Base-by-base conservation (phyloP, 2,888 invertebrate genomes). In the Abrostola tripartita region DNA sequence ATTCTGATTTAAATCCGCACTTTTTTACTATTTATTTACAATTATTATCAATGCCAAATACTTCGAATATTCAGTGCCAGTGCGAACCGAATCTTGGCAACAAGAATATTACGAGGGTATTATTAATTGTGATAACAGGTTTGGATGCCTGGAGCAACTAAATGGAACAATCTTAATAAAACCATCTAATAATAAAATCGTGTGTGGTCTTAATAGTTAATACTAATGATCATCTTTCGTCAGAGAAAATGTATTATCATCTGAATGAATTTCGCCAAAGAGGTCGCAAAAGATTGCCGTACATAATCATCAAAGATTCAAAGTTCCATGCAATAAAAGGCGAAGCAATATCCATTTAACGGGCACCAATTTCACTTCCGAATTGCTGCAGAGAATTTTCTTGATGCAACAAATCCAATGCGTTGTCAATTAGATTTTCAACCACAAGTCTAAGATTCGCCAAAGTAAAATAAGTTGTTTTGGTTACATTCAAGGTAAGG, bases 51-150 rank as follows among this genome's bases (percentile, higher is more conserved):
- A 73, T 72, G 71, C 58, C 74, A 73, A 73, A 55, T 68, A 53
- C 40, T 64, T 72, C 68, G 74, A 69, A 61, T 24, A 24, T 24
- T 24, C 24, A 24, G 24, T 24, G 74, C 63, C 63, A 71, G 71
- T 65, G 65, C 52, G 68, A 58, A 57, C 36, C 8, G 11, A 73
- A 65, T 65, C 58, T 72, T 72, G 71, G 74, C 71, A 72, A 37
- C 37, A 35, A 58, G 11, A 35, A 35, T 9, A 10, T 57, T 72
- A 73, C 49, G 44, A 73, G 69, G 58, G 44, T 54, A 55, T 65
- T 69, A 74, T 73, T 65, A 73, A 71, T 69, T 72, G 69, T 65
- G 37, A 69, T 58, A 58, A 74, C 54, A 64, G 35, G 56, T 52
- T 52, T 54, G 50, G 74, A 69, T 69, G 58, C 58, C 65, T 69